These are phyloP conservation scores for Acropora tenuis DNA, from an alignment of 64 coral and sea anemone species.

Conservation along the genomic window DNA sequence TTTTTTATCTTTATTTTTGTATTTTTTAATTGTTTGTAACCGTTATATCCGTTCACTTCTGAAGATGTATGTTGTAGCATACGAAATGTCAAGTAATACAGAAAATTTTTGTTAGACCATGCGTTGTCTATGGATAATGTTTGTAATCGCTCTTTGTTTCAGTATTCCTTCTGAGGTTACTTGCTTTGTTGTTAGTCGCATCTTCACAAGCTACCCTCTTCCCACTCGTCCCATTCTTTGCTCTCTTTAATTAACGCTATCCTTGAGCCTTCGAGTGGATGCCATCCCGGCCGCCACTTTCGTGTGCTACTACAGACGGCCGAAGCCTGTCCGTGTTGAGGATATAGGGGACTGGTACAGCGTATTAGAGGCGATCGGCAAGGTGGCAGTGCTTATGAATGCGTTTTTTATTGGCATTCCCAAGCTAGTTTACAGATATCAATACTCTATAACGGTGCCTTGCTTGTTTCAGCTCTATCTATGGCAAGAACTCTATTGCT, in stretches of 20 bases:
- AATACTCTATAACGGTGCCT: neutral
- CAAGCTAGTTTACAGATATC: slow-evolving; percentile 67
- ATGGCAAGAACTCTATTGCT: too few species aligned
- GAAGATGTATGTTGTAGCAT: too few species aligned
- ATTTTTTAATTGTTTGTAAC: too few species aligned
- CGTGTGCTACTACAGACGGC: slow-evolving; percentile 73
- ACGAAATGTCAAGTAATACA: too few species aligned
- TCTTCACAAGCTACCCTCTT: neutral
- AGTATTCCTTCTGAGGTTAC: too few species aligned
- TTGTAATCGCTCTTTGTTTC: too few species aligned
- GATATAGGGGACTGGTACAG: slow-evolving; percentile 89
- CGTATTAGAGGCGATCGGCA: slow-evolving; percentile 63
- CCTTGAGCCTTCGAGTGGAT: slow-evolving; percentile 79
- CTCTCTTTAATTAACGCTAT: slow-evolving; percentile 67
- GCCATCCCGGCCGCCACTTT: slow-evolving; percentile 66
- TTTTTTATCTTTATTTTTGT: too few species aligned
- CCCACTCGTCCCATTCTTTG: slow-evolving; percentile 82
- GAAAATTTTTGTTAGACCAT: too few species aligned
- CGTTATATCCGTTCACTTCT: too few species aligned
- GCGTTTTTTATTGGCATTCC: slow-evolving; percentile 82
- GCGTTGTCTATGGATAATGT: too few species aligned
- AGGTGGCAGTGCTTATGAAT: slow-evolving; percentile 77
- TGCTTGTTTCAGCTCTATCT: too few species aligned
- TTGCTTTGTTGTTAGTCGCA: too few species aligned
- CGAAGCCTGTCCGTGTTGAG: slow-evolving; percentile 66